Evolutionary conservation across 2,113 vertebrate genomes (phyloP).

Genomic region (Potamarius usumacintae): DNA sequence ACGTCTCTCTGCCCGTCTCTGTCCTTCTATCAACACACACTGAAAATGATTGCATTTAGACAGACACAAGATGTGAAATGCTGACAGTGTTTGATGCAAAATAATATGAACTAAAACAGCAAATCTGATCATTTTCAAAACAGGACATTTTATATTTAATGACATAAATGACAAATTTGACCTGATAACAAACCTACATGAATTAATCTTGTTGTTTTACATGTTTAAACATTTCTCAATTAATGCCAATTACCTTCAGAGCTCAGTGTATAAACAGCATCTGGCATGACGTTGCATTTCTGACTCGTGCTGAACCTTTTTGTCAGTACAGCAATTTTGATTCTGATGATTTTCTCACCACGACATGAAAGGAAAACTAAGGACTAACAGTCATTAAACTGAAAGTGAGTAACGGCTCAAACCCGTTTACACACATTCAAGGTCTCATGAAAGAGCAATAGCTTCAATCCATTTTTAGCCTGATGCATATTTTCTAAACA

Average conservation of each 20-base stretch:
- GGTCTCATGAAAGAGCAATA: slow-evolving; percentile 31
- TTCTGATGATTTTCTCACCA: slow-evolving; percentile 60
- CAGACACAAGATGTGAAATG: not conserved
- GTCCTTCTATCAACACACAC: slow-evolving; percentile 18
- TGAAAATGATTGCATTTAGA: slow-evolving; percentile 1
- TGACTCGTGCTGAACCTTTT: slow-evolving; percentile 58
- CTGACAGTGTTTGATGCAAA: not conserved
- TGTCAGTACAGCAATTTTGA: slow-evolving; percentile 62
- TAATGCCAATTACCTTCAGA: slow-evolving; percentile 30
- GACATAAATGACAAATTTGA: not conserved
- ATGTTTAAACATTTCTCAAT: slow-evolving; percentile 16
- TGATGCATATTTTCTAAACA: slow-evolving; percentile 69
- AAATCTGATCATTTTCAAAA: not conserved
- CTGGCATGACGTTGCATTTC: slow-evolving; percentile 1
- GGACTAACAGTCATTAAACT: slow-evolving; percentile 35
- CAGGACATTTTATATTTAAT: not conserved
- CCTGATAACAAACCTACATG: not conserved
- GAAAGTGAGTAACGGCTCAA: slow-evolving; percentile 12
- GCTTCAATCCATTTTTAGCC: slow-evolving; percentile 48
- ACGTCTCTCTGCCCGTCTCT: slow-evolving; percentile 35
- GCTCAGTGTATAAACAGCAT: slow-evolving; percentile 7
- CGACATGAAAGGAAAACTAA: slow-evolving; percentile 55
- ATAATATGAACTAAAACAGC: not conserved
- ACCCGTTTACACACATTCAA: slow-evolving; percentile 32
- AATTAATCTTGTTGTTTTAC: not conserved